Percentiles rank a stretch among this genome's conserved stretches.
phyloP scores from a whole-genome alignment of 2,113 vertebrate species.

The Struthidea cinerea region DNA sequence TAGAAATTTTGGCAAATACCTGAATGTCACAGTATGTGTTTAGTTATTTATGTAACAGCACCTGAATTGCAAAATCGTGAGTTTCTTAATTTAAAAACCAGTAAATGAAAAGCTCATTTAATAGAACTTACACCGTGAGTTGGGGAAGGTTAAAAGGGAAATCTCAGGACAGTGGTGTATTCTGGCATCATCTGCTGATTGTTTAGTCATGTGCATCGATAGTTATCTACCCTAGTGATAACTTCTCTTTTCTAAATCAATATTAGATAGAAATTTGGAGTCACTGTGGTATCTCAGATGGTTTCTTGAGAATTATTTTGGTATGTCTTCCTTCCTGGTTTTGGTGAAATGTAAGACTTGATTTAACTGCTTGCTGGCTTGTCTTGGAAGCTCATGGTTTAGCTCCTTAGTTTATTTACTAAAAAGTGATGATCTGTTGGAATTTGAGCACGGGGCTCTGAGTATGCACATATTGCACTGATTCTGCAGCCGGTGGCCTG shows the following conservation, averaged over 20 bases:
- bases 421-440: not conserved
- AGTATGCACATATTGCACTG: not conserved
- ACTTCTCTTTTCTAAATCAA: not conserved
- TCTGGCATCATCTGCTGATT: not conserved
- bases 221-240: not conserved
- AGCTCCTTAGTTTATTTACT: not conserved
- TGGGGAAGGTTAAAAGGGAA: not conserved
- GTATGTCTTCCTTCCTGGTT: not conserved
- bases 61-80: not conserved
- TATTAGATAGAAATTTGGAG: not conserved
- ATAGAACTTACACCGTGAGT: rapidly evolving
- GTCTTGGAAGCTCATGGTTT: not conserved
- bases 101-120: not conserved
- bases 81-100: not conserved
- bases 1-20: not conserved
- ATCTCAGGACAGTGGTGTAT: not conserved
- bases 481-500: not conserved
- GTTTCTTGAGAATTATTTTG: not conserved
- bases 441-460: not conserved
- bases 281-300: not conserved
- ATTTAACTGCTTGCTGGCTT: not conserved
- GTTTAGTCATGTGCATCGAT: not conserved
- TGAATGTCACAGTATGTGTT: not conserved
- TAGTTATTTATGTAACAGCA: not conserved
- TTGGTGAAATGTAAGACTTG: not conserved